phyloP scores from a whole-genome alignment of 2,888 invertebrate genomes.

The Cancer borealis region DNA sequence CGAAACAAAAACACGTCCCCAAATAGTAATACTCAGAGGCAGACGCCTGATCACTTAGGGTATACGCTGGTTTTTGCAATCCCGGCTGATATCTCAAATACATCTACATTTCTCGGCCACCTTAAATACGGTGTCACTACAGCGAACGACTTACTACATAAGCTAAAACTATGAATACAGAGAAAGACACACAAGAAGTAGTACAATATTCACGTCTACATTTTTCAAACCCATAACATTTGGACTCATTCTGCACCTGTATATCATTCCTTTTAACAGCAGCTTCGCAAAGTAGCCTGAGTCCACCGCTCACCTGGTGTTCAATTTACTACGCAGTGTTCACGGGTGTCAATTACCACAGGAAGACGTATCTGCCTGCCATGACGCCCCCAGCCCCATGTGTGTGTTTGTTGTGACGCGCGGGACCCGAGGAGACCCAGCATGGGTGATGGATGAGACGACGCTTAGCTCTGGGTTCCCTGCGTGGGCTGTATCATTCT shows the following conservation, averaged over 20 bases:
- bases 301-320: not conserved
- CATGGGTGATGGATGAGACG: not conserved
- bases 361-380: not conserved
- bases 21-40: conserved; percentile 24
- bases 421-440: not conserved
- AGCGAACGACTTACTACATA: not conserved
- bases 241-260: not conserved
- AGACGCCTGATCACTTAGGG: conserved; percentile 33
- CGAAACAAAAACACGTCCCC: conserved; percentile 23
- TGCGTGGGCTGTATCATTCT: not conserved
- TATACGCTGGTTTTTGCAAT: conserved; percentile 25
- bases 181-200: not conserved
- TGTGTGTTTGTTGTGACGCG: conserved; percentile 7
- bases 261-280: not conserved
- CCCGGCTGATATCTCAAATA: not conserved
- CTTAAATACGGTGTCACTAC: conserved; percentile 18
- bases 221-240: not conserved
- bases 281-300: not conserved
- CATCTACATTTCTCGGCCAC: conserved; percentile 36
- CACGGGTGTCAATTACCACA: conserved; percentile 23
- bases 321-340: not conserved
- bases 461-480: not conserved
- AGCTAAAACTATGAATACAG: not conserved
- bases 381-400: not conserved
- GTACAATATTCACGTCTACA: conserved; percentile 3